Evolutionary conservation across 2,888 invertebrate species (phyloP).

Genomic region (Callinectes sapidus): DNA sequence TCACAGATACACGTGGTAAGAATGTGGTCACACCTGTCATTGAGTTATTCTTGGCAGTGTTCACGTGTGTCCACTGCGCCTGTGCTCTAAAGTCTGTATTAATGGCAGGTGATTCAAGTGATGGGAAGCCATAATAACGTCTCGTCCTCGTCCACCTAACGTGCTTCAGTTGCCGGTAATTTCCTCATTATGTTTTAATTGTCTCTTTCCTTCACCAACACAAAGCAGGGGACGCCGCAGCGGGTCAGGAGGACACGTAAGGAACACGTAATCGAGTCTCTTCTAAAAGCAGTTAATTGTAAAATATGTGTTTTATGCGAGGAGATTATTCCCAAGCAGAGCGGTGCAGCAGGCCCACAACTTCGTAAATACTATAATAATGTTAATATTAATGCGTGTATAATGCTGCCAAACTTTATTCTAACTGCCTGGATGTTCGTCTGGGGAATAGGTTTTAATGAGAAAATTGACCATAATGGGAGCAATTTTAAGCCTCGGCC

Average conservation of each 20-base stretch:
- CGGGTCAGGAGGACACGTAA: background rate
- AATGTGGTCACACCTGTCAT: background rate
- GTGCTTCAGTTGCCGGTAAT: background rate
- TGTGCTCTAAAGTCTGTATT: background rate
- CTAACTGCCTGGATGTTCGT: background rate
- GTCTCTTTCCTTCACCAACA: background rate
- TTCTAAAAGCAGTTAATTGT: background rate
- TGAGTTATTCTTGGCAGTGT: background rate
- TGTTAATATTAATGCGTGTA: background rate
- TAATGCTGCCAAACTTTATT: slow-evolving; percentile 11
- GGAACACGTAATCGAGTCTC: background rate
- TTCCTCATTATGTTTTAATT: background rate
- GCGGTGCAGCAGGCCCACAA: background rate
- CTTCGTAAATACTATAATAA: slow-evolving; percentile 5
- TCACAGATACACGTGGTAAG: background rate
- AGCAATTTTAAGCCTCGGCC: background rate
- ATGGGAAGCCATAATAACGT: background rate
- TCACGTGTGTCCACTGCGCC: background rate
- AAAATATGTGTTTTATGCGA: background rate
- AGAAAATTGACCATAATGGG: slow-evolving; percentile 1
- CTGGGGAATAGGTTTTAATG: background rate
- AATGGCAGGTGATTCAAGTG: background rate
- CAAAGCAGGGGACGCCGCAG: background rate
- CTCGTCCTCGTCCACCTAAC: background rate
- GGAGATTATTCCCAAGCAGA: background rate